Evolutionary conservation across 2,113 vertebrate species (phyloP), one percentile per base, ranked within the genome.

Genomic region (Amblyornis subalaris): DNA sequence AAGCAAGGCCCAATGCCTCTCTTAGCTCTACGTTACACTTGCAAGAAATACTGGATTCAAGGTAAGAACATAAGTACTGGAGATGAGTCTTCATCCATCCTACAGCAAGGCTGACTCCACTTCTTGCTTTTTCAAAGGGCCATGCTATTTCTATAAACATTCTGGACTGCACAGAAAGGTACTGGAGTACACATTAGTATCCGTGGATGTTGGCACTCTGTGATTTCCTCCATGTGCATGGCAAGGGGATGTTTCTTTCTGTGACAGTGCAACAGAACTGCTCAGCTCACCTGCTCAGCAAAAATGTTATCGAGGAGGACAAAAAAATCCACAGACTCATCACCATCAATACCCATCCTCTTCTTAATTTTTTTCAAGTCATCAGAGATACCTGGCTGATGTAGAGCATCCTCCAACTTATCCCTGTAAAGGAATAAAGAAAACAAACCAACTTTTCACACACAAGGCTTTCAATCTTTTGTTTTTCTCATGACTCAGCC

Each of bases 251-350:
- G n/a, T 85, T 80, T 93, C 25, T 64, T 72, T 73, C 65, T 74
- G 42, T 42, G 22, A 80, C n/a, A 45, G 4, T 21, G 45, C 53
- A 58, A 35, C 18, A 47, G 38, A 90, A 81, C 2, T 5, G 36
- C 80, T 42, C 25, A 14, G n/a, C 95, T 97, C 93, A 99, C 99
- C 99, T 99, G 97, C 97, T 99, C 98, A 47, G 99, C 99, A 90
- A 97, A 97, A 97, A 99, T 91, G 92, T 99, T 99, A 95, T 99
- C 99, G 11, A 98, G 96, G 85, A 99, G 98, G 82, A 97, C 77
- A 93, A 99, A 97, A 97, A 99, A 99, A 95, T 99, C 99, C 47
- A 99, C 88, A 7, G 64, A 65, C 5, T 98, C 91, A n/a, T 97
- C 95, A 47, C 38, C 50, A 31, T 93, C 85, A n/a, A 99, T 97